These are phyloP conservation scores for Hydrolagus colliei DNA, from an alignment of 2,797 vertebrate species.

Conservation along the genomic window DNA sequence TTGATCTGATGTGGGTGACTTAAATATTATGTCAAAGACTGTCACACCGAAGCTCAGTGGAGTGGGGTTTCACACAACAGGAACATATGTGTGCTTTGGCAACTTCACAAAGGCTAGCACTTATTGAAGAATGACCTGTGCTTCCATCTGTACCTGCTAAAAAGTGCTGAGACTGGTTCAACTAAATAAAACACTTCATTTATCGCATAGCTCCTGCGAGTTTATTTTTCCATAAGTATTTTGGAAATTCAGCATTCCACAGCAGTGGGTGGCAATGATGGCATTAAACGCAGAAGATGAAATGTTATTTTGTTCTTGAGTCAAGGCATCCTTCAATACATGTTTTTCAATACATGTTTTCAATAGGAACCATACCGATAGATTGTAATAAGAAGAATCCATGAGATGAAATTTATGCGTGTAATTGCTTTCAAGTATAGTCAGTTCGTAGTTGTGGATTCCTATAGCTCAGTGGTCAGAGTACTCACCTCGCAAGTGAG, in stretches of 20 bases:
- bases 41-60: not conserved
- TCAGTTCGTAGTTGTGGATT: too few species aligned
- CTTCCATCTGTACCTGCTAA: not conserved
- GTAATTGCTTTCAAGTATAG: too few species aligned
- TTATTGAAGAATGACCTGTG: not conserved
- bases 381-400: too few species aligned
- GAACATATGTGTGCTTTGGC: not conserved
- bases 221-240: conserved; percentile 21
- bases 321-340: conserved; percentile 18
- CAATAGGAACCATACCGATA: conserved; percentile 16
- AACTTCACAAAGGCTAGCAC: not conserved
- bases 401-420: too few species aligned
- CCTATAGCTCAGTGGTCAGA: too few species aligned
- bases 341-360: not conserved
- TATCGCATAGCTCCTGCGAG: not conserved
- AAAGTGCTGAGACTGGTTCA: conserved; percentile 3
- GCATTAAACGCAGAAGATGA: not conserved
- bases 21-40: not conserved
- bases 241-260: conserved; percentile 19
- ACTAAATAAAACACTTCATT: not conserved
- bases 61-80: not conserved
- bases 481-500: too few species aligned
- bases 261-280: conserved; percentile 7
- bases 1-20: not conserved
- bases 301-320: conserved; percentile 24